Base-by-base conservation (phyloP, 1,140 invertebrate genomes). In the Calephelis nemesis region DNA sequence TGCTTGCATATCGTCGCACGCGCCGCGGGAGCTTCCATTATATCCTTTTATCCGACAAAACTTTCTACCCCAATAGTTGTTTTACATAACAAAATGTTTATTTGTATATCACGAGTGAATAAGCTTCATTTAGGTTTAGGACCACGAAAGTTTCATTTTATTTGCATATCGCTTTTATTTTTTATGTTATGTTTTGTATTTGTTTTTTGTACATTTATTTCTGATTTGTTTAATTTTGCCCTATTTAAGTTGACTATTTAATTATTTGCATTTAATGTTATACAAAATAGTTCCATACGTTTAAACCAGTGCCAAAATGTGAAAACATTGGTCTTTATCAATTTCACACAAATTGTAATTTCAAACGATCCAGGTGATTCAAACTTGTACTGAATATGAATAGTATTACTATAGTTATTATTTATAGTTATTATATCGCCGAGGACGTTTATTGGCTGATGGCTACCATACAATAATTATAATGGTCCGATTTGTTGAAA, bases 391-490 rank as follows among this genome's bases (percentile, higher is more conserved):
- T 87, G 54, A 60, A 60, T 60, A 84, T 87, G 81, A 87, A 89
- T 89, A 89, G 86, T 91, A 91, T 91, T 91, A 91, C 88, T 88
- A 87, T 88, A 87, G 87, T 90, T 90, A 88, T 90, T 87, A 90
- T 87, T 82, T 86, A 88, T 84, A 89, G 85, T 90, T 90, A 91
- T 91, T 88, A 82, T 89, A 91, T 91, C 47, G 54, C 54, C 54
- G 54, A 39, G 54, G 54, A 58, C 54, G 54, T 58, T 30, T 39
- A 58, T 58, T 58, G 54, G 19, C 54, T 58, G 19, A 58, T 58
- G 54, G 54, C 54, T 58, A 58, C 54, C 54, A 58, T 58, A 30
- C 52, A 58, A 58, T 58, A 58, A 52, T 66, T 66, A 66, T 66
- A 40, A 66, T 91, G 87, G 84, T 85, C 85, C 81, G 89, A 90